phyloP scores from a whole-genome alignment of 2,888 invertebrate genomes.

The Pristionchus exspectatus region DNA sequence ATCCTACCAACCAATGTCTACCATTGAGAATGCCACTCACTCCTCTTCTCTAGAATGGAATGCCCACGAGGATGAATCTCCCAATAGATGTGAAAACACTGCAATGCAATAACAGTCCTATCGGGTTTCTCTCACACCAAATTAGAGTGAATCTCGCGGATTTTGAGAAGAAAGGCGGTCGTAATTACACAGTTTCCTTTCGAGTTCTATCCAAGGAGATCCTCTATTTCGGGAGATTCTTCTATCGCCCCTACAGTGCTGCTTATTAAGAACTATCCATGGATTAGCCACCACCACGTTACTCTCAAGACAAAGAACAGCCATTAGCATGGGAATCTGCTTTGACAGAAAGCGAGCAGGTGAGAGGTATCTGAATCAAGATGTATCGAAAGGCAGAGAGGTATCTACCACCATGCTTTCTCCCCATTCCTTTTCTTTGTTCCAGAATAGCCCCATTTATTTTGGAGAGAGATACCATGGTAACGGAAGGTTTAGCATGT shows the following conservation, averaged over 20 bases:
- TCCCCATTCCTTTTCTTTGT: not conserved
- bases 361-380: not conserved
- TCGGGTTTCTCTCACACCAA: conserved; percentile 32
- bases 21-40: not conserved
- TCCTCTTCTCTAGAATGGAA: not conserved
- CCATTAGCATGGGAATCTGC: not conserved
- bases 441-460: not conserved
- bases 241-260: not conserved
- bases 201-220: not conserved
- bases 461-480: not conserved
- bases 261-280: not conserved
- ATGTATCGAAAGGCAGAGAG: not conserved
- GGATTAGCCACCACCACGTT: not conserved
- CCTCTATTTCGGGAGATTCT: not conserved
- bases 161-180: conserved; percentile 5
- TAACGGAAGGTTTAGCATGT: not conserved
- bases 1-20: not conserved
- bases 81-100: conserved; percentile 25
- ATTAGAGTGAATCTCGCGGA: conserved; percentile 18
- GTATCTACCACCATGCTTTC: not conserved
- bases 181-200: not conserved
- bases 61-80: not conserved
- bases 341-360: not conserved
- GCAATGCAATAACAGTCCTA: conserved; percentile 19
- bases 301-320: not conserved